phyloP scores from a whole-genome alignment of 2,797 vertebrate genomes.

The Varecia variegata region DNA sequence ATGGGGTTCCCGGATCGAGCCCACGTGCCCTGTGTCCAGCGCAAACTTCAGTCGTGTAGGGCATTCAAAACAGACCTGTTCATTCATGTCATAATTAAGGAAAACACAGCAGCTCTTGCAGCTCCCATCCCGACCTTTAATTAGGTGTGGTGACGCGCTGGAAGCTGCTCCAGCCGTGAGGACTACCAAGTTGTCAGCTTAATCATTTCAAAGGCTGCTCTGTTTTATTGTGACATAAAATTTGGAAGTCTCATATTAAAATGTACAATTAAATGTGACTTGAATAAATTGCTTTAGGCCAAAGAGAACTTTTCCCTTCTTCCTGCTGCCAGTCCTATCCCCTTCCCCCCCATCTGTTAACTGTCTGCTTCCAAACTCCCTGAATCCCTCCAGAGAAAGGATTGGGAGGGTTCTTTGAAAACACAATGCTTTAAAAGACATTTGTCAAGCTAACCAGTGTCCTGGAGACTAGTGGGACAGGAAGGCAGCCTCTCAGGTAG shows the following conservation, averaged over 20 bases:
- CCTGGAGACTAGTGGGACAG: background rate
- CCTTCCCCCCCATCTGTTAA: background rate
- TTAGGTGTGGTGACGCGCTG: constrained; percentile 58
- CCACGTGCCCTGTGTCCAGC: background rate
- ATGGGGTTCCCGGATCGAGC: background rate
- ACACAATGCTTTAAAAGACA: background rate
- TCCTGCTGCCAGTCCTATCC: background rate
- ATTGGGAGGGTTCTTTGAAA: background rate
- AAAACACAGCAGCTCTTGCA: background rate
- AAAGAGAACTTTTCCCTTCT: constrained; percentile 65
- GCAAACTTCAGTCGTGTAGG: background rate
- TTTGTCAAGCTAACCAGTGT: background rate
- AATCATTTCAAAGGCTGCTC: constrained; percentile 71
- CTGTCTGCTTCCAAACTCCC: background rate
- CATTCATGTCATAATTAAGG: constrained; percentile 52
- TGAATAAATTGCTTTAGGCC: constrained; percentile 70
- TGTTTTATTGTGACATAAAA: constrained; percentile 71
- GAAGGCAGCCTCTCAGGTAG: background rate
- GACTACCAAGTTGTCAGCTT: background rate
- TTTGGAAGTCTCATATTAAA: constrained; percentile 72
- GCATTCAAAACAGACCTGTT: constrained; percentile 31
- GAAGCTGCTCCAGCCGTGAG: constrained; percentile 1
- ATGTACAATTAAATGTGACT: constrained; percentile 54
- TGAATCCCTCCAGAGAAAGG: background rate
- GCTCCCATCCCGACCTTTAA: constrained; percentile 53